A percentile compares a stretch with the other conserved stretches of the same genome.
Evolutionary conservation across 2,888 invertebrate genomes (phyloP).

Genomic region (Microchrysa polita): DNA sequence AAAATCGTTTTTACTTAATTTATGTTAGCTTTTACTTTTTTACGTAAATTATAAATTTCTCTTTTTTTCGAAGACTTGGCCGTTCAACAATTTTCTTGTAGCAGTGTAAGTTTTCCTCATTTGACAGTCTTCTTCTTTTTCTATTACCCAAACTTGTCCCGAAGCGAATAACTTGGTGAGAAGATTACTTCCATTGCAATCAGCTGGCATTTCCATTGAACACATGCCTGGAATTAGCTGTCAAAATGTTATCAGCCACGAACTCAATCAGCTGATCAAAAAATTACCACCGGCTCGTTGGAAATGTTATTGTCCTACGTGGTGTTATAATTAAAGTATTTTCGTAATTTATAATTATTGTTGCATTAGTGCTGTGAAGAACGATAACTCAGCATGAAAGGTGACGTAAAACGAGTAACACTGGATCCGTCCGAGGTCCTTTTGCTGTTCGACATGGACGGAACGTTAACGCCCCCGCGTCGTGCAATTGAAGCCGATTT

Average conservation of each 20-base stretch:
- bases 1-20: too few relatives aligned
- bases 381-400: neutral
- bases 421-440: constrained; percentile 64
- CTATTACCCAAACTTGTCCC: too few relatives aligned
- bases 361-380: neutral
- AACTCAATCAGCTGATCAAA: neutral
- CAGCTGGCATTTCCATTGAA: too few relatives aligned
- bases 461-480: constrained; percentile 86
- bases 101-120: too few relatives aligned
- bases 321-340: neutral
- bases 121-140: too few relatives aligned
- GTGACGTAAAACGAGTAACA: neutral
- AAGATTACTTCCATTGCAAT: too few relatives aligned
- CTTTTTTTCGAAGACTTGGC: too few relatives aligned
- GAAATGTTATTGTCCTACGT: neutral
- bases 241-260: neutral
- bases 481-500: constrained; percentile 75
- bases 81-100: too few relatives aligned
- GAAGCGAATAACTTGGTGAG: too few relatives aligned
- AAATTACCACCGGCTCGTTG: neutral
- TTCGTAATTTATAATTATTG: neutral
- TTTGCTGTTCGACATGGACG: constrained; percentile 92
- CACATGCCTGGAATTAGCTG: too few relatives aligned
- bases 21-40: too few relatives aligned
- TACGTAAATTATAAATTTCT: too few relatives aligned